A percentile compares a stretch with the other conserved stretches of the same genome.
Conservation (phyloP, 2,113 vertebrate species). For the Otus sunia region DNA sequence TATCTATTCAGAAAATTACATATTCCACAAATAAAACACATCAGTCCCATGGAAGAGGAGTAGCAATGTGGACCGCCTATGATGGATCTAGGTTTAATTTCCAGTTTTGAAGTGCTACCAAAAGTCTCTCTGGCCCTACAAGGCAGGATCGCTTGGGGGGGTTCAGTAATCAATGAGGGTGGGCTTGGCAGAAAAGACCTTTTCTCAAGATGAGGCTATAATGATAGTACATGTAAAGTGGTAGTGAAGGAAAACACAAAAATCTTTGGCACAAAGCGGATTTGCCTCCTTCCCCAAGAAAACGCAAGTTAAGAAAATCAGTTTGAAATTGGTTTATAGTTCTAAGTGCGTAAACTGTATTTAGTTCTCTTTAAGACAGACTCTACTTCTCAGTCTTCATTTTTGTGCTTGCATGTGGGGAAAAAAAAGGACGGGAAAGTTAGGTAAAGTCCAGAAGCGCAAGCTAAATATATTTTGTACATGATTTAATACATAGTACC, state of each 20-base stretch:
- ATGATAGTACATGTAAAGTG: background rate
- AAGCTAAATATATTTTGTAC: background rate
- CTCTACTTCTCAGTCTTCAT: background rate
- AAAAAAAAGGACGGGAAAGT: background rate
- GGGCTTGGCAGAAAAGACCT: background rate
- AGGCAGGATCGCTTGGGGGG: background rate
- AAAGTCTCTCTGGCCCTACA: background rate
- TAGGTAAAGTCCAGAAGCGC: background rate
- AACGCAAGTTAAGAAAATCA: background rate
- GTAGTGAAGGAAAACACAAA: background rate
- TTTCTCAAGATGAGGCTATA: background rate
- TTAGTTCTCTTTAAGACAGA: background rate
- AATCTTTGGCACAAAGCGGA: background rate
- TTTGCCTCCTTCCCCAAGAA: background rate
- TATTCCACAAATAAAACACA: background rate
- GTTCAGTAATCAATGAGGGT: fast-evolving
- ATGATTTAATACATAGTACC: background rate
- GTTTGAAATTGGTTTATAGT: background rate
- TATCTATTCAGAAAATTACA: background rate
- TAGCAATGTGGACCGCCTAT: background rate
- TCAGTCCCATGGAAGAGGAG: background rate
- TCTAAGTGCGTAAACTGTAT: background rate
- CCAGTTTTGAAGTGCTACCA: background rate
- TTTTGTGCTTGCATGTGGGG: background rate
- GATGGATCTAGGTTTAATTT: background rate